Conservation (phyloP, 2,888 invertebrate genomes). For the Therioaphis trifolii region DNA sequence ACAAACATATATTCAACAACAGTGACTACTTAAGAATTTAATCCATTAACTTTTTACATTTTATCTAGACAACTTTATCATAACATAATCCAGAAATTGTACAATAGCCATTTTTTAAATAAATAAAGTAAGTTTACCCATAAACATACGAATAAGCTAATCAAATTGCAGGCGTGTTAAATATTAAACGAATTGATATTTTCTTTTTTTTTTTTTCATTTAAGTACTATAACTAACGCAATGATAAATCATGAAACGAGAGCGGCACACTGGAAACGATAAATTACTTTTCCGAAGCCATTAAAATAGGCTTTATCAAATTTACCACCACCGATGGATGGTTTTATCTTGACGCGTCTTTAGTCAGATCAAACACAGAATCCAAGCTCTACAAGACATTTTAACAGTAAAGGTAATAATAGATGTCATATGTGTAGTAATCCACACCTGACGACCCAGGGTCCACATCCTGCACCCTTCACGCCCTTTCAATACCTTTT, state of each 20-base stretch:
- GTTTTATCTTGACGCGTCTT: background rate
- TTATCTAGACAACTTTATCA: background rate
- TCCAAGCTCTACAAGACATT: background rate
- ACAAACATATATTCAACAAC: too few species aligned
- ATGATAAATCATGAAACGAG: too few species aligned
- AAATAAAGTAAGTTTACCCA: background rate
- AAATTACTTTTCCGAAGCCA: too few species aligned
- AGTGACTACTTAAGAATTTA: conserved; percentile 4
- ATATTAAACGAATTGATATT: too few species aligned
- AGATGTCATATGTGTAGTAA: conserved; percentile 9
- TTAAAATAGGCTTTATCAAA: too few species aligned
- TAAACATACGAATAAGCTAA: background rate
- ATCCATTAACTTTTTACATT: conserved; percentile 13
- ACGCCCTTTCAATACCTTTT: background rate
- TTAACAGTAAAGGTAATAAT: conserved; percentile 2
- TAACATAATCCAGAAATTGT: background rate
- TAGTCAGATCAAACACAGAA: background rate
- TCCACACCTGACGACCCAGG: background rate
- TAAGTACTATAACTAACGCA: too few species aligned
- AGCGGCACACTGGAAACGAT: too few species aligned
- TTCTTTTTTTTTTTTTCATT: too few species aligned
- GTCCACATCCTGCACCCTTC: background rate
- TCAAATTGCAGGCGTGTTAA: too few species aligned
- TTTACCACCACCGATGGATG: too few species aligned
- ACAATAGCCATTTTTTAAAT: background rate